Base-by-base conservation (phyloP, 2,113 vertebrate species). In the Felis chaus region DNA sequence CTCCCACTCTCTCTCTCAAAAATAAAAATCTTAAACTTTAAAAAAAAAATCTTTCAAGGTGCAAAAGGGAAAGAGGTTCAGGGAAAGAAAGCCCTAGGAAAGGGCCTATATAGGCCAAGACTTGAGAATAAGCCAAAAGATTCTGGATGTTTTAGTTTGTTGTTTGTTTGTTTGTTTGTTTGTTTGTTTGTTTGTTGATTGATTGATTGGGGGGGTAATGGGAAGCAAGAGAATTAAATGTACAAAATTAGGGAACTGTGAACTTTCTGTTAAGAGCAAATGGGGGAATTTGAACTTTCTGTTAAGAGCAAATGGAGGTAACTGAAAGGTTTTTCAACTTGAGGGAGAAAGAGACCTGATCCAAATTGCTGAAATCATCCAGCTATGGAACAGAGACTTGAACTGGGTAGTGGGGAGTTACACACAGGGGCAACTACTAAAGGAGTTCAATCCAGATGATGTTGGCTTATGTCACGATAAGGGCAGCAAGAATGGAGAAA, bases 211-310 rank as follows among this genome's bases (percentile, higher is more conserved):
- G 45, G 45, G 9, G 29, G 84, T n/a, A 48, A 39, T 55, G 4
- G 48, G 36, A 89, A 88, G 19, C 79, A 94, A 91, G 27, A 69
- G 39, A 95, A 94, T 48, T 41, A 96, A 80, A 84, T 9, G 29
- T 29, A n/a, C 55, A 50, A 78, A 96, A 19, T 78, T 31, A 55
- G 74, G 25, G n/a, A 79, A 8, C 41, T 27, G 15, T 33, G 55
- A 73, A 74, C 39, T 29, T 94, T 63, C 48, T 45, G 90, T 15
- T 48, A 73, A 89, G 23, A 15, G 36, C 76, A 53, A n/a, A 55
- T 14, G 36, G 36, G 25, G 25, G 71, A 25, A 73, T 19, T 33
- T 69, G 3, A 39, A 53, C 36, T 50, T 94, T 53, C 27, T 18
- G 87, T 15, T 68, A 80, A 36, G 6, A 41, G 25, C 61, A 92